Conservation (phyloP, 2,797 vertebrate genomes). For the Gadopsis bispinosus region DNA sequence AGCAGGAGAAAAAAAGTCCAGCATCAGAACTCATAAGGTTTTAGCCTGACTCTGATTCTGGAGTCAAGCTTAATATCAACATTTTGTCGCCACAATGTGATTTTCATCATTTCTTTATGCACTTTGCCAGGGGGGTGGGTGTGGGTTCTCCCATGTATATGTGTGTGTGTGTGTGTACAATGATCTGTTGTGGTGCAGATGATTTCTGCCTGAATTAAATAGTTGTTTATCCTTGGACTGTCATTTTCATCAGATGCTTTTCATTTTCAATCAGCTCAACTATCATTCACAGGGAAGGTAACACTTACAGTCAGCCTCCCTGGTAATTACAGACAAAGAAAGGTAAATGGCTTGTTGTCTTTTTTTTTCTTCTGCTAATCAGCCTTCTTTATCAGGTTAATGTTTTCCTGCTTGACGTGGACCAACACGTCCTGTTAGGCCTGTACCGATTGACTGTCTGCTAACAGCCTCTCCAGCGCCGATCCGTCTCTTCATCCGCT, state of each 20-base stretch:
- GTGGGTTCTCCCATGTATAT: neutral
- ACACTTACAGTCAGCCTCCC: constrained; percentile 46
- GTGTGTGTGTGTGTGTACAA: neutral
- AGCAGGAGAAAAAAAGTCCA: constrained; percentile 18
- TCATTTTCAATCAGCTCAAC: constrained; percentile 54
- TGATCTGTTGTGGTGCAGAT: constrained; percentile 4
- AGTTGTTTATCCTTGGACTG: constrained; percentile 26
- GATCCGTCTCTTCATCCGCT: constrained; percentile 30
- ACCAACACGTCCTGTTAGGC: constrained; percentile 44
- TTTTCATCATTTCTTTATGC: constrained; percentile 34
- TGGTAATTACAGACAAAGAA: constrained; percentile 61
- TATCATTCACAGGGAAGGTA: constrained; percentile 54
- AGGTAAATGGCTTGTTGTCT: constrained; percentile 51
- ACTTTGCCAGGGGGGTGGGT: neutral
- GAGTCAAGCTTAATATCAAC: constrained; percentile 28
- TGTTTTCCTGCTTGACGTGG: constrained; percentile 51
- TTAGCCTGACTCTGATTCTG: constrained; percentile 29
- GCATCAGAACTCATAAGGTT: constrained; percentile 28
- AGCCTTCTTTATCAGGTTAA: constrained; percentile 59
- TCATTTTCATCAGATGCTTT: constrained; percentile 34
- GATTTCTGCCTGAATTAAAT: constrained; percentile 40
- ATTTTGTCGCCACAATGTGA: constrained; percentile 2
- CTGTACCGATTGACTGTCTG: constrained; percentile 9
- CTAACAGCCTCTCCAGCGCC: constrained; percentile 23
- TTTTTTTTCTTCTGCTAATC: constrained; percentile 52